Evolutionary conservation across 53 echinoderm and acorn worm species (phyloP).

Genomic region (Astropecten irregularis): DNA sequence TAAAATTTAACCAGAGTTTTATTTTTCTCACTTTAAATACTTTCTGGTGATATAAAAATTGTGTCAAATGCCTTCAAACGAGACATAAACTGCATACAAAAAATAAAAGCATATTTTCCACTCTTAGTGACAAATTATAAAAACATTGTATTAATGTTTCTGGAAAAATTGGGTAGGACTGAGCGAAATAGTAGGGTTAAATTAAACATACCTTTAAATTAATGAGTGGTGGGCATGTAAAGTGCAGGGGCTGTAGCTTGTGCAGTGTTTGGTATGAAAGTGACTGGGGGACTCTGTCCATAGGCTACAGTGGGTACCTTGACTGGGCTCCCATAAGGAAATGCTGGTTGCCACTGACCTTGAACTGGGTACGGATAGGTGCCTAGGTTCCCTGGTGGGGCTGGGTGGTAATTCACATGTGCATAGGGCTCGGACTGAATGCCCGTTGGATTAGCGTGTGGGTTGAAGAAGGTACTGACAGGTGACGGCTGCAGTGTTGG

Average conservation of each 20-base stretch:
- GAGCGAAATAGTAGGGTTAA: no score
- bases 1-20: no score
- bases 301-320: constrained; percentile 58
- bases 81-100: no score
- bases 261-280: constrained; percentile 59
- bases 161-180: no score
- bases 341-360: constrained; percentile 55
- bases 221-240: constrained; percentile 59
- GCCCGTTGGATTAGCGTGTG: constrained; percentile 49
- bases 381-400: constrained; percentile 36
- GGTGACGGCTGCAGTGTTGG: constrained; percentile 31
- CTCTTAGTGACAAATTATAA: no score
- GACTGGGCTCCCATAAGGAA: constrained; percentile 63
- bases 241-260: constrained; percentile 32
- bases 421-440: constrained; percentile 56
- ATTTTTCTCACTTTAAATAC: no score
- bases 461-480: constrained; percentile 50
- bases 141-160: no score
- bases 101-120: no score
- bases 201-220: neutral
- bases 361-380: constrained; percentile 64
- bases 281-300: constrained; percentile 62
- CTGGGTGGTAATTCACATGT: constrained; percentile 57
- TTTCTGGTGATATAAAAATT: no score
- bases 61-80: no score